Evolutionary conservation across 2,888 invertebrate genomes (phyloP).

Genomic region (Seira musarum): DNA sequence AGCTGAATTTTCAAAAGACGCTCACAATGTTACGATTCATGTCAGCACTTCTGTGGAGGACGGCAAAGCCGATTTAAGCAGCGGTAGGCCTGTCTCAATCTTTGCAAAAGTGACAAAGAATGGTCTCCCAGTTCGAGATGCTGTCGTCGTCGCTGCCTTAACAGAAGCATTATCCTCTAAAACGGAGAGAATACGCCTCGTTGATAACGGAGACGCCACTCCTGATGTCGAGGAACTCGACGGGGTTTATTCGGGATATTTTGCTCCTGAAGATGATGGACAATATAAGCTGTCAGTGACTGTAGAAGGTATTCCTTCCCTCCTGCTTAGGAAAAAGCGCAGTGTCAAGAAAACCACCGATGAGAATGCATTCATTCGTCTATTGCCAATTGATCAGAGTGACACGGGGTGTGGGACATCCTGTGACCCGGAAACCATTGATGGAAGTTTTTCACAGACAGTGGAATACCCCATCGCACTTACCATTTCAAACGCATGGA

Average conservation of each 20-base stretch:
- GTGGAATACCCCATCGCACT: constrained; percentile 25
- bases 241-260: constrained; percentile 62
- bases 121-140: constrained; percentile 35
- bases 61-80: constrained; percentile 26
- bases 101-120: constrained; percentile 47
- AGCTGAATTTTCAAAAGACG: not conserved
- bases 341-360: not conserved
- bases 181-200: constrained; percentile 10
- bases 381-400: constrained; percentile 48
- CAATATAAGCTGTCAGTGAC: constrained; percentile 41
- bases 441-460: constrained; percentile 28
- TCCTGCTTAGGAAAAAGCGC: not conserved
- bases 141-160: constrained; percentile 15
- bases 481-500: too few relatives aligned
- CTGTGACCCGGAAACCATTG: constrained; percentile 21
- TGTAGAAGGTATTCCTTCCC: constrained; percentile 19
- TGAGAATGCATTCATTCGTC: constrained; percentile 34
- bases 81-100: constrained; percentile 27
- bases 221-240: constrained; percentile 58
- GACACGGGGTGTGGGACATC: constrained; percentile 33
- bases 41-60: constrained; percentile 31
- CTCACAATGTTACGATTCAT: constrained; percentile 22
- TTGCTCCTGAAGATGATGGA: constrained; percentile 57
- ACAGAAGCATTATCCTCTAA: not conserved
- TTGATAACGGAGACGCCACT: constrained; percentile 54